Evolutionary conservation across 2,888 invertebrate species (phyloP).

Genomic region (Nasonia oneida): DNA sequence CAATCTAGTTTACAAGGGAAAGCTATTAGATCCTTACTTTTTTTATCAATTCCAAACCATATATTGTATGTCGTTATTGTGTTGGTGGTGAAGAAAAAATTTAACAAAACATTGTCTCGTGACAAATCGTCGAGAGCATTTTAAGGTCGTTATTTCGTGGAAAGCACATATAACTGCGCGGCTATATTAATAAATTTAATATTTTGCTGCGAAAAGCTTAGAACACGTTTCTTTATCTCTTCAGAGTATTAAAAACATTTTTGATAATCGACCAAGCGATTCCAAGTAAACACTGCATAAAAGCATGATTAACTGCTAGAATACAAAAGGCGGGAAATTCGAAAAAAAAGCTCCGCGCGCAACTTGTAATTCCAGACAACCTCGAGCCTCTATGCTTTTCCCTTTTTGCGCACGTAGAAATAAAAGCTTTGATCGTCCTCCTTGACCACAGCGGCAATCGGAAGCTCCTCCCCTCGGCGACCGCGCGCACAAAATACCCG

Average conservation of each 20-base stretch:
- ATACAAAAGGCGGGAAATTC: constrained; percentile 11
- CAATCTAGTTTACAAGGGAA: background rate
- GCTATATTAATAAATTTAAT: too few relatives aligned
- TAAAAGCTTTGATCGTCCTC: background rate
- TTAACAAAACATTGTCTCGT: background rate
- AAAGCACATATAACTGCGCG: background rate
- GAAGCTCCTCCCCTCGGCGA: too few relatives aligned
- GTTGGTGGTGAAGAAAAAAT: too few relatives aligned
- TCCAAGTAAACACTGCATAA: too few relatives aligned
- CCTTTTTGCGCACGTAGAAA: background rate
- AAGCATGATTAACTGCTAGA: background rate
- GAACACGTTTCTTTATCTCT: background rate
- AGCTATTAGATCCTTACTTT: background rate
- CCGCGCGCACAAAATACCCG: background rate
- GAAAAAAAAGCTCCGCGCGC: constrained; percentile 8
- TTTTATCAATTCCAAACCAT: background rate
- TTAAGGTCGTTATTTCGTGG: background rate
- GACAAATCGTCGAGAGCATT: background rate
- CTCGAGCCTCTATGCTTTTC: background rate
- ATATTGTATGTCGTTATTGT: too few relatives aligned
- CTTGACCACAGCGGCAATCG: background rate
- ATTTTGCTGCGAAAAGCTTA: background rate
- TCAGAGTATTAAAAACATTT: background rate
- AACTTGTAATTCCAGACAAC: constrained; percentile 14
- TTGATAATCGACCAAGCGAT: background rate